Evolutionary conservation across 2,888 invertebrate genomes (phyloP), one percentile per base, ranked within the genome.

Genomic region (Ecliptopera silaceata): DNA sequence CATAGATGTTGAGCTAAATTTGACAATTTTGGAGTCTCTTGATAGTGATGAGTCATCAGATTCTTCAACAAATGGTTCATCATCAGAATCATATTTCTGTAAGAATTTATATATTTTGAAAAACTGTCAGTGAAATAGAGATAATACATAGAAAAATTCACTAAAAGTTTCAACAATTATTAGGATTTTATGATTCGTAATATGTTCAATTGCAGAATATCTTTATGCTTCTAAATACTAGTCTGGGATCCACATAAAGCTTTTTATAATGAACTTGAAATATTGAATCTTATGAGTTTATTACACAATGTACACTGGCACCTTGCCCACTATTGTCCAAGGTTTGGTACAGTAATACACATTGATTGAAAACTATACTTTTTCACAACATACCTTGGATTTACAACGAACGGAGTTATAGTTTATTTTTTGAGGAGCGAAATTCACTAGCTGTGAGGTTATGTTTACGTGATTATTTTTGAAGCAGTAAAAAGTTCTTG

Each of bases 11-110:
- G 96, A 89, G 58, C 88, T 92, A 13, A 93, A 84, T 72, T 92
- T 94, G 0, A 95, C 71, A 12, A 95, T 80, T 86, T 95, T 95
- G 0, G 95, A 94, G 71, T 94, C 93, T 68, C 92, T 92, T 58
- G 93, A 10, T n/a, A 48, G 39, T 4, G 48, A 48, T 18, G 48
- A 39, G n/a, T 91, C 88, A 46, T 88, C 91, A 22, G n/a, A n/a
- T n/a, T n/a, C n/a, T n/a, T 84, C 78, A 42, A 87, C 84, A n/a
- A 76, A 72, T 0, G 87, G 87, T 56, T 92, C 87, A 60, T 92
- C 91, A 64, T 92, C 93, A 11, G 92, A 92, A 50, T 93, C 93
- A 46, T 90, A 74, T 55, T 88, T 79, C 43, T 81, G 74, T 36
- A 48, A 47, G 5, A 38, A 18, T 5, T 38, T 1, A 32, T 2